A percentile compares a stretch with the other conserved stretches of the same genome.
Evolutionary conservation across 1,140 invertebrate species (phyloP).

Genomic region (Bombus impatiens): DNA sequence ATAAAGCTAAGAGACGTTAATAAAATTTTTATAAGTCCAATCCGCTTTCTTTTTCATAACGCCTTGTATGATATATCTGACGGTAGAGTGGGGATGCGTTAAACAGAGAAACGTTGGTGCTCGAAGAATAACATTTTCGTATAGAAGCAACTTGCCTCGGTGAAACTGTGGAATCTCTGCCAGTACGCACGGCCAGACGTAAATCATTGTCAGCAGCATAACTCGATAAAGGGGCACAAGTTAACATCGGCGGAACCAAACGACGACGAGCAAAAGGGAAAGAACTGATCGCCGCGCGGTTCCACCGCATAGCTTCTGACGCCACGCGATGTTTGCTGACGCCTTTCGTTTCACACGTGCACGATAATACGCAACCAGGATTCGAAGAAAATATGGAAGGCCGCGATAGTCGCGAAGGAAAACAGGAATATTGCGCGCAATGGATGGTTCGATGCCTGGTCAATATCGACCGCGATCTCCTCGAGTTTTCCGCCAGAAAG

Average conservation of each 20-base stretch:
- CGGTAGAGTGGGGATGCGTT: no score
- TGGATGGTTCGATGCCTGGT: background rate
- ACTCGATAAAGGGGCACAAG: conserved; percentile 37
- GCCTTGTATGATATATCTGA: background rate
- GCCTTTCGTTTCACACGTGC: conserved; percentile 43
- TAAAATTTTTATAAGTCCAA: no score
- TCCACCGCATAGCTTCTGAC: conserved; percentile 19
- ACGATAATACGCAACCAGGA: background rate
- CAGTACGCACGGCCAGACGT: conserved; percentile 44
- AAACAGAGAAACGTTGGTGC: background rate
- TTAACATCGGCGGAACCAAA: conserved; percentile 35
- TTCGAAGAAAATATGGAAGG: conserved; percentile 12
- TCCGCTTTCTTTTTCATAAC: no score
- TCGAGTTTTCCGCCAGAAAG: background rate
- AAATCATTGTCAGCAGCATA: conserved; percentile 58
- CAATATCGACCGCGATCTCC: background rate
- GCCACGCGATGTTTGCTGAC: background rate
- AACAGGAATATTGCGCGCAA: background rate
- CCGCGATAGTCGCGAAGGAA: background rate
- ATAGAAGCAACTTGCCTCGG: background rate
- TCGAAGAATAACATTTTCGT: background rate
- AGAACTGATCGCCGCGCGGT: background rate
- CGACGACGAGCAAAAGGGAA: conserved; percentile 12
- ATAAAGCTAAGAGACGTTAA: no score
- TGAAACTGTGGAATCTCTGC: conserved; percentile 36